Conservation (phyloP, 2,797 vertebrate genomes). For the Emydoidea blandingii region DNA sequence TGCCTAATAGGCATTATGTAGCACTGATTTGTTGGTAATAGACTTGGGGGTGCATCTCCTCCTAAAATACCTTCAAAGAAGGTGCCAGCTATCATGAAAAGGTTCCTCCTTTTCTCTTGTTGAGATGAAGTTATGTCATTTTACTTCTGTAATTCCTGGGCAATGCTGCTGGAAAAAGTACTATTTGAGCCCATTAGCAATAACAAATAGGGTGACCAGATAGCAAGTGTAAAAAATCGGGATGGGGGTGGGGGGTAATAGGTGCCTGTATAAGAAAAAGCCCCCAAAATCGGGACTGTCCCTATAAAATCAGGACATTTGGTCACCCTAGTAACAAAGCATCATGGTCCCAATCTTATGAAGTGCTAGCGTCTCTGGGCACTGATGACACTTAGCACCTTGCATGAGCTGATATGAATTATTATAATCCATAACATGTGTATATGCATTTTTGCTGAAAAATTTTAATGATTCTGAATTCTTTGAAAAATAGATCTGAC, state of each 20-base stretch:
- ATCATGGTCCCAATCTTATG: background rate
- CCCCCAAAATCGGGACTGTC: too few species aligned
- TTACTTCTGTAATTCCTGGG: background rate
- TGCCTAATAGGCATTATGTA: rapidly evolving
- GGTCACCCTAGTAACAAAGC: background rate
- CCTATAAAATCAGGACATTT: too few species aligned
- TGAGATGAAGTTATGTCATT: background rate
- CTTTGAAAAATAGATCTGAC: background rate
- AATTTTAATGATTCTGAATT: background rate
- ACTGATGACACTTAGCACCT: background rate
- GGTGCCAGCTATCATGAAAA: background rate
- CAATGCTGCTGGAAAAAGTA: background rate
- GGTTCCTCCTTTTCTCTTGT: background rate
- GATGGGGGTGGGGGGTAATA: too few species aligned
- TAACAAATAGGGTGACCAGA: background rate
- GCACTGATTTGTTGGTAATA: too few species aligned
- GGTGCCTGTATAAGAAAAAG: too few species aligned
- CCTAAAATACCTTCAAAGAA: background rate
- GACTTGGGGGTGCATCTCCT: background rate
- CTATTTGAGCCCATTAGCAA: background rate
- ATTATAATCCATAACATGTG: background rate
- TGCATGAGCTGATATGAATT: background rate
- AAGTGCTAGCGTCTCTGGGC: background rate
- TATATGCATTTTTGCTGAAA: background rate
- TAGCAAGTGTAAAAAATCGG: too few species aligned